phyloP scores from a whole-genome alignment of 2,113 vertebrate genomes.

The Bambusicola thoracicus region DNA sequence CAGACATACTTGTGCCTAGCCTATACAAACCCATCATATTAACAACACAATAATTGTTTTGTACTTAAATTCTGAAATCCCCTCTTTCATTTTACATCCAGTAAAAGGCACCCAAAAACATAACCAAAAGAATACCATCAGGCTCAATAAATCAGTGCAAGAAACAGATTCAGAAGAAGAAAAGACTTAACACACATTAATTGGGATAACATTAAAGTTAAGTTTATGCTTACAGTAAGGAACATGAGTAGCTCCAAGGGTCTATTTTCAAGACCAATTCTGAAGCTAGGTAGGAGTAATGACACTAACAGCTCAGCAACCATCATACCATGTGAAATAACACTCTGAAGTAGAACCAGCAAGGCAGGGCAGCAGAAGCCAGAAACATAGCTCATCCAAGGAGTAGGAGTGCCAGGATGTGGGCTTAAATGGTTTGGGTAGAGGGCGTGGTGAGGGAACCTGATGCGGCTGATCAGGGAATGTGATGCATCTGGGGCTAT shows the following conservation, averaged over 20 bases:
- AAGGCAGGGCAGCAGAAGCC: neutral
- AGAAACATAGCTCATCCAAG: neutral
- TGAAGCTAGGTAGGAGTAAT: neutral
- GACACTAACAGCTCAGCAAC: neutral
- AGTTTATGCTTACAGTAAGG: neutral
- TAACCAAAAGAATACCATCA: neutral
- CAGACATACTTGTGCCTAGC: neutral
- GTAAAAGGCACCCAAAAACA: neutral
- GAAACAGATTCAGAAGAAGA: neutral
- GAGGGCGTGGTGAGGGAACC: neutral
- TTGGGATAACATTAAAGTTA: neutral
- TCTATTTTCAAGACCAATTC: neutral
- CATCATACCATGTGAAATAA: accelerated
- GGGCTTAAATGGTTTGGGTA: neutral
- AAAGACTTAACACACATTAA: neutral
- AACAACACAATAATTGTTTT: neutral
- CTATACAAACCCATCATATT: neutral
- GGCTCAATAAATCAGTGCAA: neutral
- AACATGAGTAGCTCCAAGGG: neutral
- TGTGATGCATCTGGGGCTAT: neutral
- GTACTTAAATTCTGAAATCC: neutral
- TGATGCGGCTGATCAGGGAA: neutral
- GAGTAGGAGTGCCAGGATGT: accelerated
- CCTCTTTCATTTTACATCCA: neutral
- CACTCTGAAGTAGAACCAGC: neutral